These are phyloP conservation scores for Petrocephalus microphthalmus DNA, from an alignment of 2,113 vertebrate species.

Conservation along the genomic window DNA sequence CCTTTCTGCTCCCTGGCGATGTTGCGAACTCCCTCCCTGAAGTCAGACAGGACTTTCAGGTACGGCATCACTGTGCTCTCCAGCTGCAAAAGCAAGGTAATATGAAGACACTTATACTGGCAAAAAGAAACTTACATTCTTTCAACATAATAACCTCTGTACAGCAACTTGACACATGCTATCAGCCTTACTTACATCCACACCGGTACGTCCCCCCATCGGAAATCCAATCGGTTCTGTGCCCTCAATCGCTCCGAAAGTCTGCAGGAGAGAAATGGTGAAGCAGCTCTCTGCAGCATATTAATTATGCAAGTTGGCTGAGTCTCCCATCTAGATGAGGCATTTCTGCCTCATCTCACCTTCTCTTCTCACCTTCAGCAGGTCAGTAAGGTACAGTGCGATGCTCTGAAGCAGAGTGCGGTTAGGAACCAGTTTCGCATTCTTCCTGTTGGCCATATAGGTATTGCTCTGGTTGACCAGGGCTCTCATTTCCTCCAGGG, in stretches of 20 bases:
- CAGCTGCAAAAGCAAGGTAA: slow-evolving; percentile 57
- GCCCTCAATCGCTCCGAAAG: slow-evolving; percentile 86
- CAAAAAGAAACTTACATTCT: background rate
- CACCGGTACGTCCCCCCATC: slow-evolving; percentile 61
- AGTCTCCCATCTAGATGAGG: background rate
- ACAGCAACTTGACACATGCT: background rate
- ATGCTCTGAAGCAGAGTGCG: slow-evolving; percentile 71
- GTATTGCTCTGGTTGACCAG: slow-evolving; percentile 83
- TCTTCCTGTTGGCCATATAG: slow-evolving; percentile 81
- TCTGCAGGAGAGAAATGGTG: slow-evolving; percentile 49
- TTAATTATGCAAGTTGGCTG: background rate
- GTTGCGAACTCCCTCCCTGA: slow-evolving; percentile 78
- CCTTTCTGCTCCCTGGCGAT: slow-evolving; percentile 86
- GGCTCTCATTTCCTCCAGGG: slow-evolving; percentile 81
- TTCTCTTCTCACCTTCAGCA: slow-evolving; percentile 76
- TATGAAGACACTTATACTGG: background rate
- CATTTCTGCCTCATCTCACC: slow-evolving; percentile 51
- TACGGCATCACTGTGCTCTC: slow-evolving; percentile 89
- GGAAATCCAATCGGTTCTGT: slow-evolving; percentile 82
- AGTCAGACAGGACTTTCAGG: slow-evolving; percentile 79
- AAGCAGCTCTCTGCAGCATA: background rate
- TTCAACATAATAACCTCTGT: background rate
- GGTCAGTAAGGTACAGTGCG: slow-evolving; percentile 75
- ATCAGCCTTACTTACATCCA: slow-evolving; percentile 67
- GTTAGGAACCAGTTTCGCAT: slow-evolving; percentile 67